Percentiles rank a stretch among this genome's conserved stretches.
These are phyloP conservation scores for Dusona sp. DNA, from an alignment of 2,888 invertebrate genomes.

Conservation along the genomic window DNA sequence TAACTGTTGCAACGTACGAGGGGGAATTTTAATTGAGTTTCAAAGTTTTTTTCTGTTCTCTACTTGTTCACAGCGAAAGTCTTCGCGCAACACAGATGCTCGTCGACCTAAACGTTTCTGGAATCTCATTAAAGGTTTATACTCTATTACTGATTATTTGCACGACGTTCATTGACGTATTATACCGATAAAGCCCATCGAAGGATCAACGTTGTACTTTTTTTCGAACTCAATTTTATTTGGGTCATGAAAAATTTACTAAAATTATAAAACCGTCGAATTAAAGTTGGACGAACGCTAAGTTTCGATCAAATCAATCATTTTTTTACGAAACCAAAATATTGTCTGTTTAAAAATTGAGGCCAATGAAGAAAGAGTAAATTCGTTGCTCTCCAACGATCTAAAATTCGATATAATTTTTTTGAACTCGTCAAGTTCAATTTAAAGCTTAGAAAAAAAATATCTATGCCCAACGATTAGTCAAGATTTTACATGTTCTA, in stretches of 20 bases:
- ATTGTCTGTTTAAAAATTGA: too few species aligned
- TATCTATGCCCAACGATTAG: background rate
- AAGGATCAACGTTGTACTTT: background rate
- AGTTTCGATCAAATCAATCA: background rate
- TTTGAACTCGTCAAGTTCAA: background rate
- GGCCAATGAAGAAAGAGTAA: background rate
- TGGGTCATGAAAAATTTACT: background rate
- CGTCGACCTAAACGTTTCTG: conserved; percentile 42
- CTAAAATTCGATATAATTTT: background rate
- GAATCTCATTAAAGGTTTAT: conserved; percentile 29
- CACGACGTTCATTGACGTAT: background rate
- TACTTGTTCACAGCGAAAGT: conserved; percentile 44
- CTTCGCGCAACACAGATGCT: conserved; percentile 36
- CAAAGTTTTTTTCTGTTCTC: conserved; percentile 26
- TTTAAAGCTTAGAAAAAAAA: background rate
- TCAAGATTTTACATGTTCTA: background rate
- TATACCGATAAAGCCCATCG: background rate
- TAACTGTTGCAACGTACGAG: background rate
- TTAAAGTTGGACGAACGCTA: background rate
- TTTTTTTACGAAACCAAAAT: background rate
- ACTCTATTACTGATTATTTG: background rate
- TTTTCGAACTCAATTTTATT: background rate
- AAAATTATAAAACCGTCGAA: background rate
- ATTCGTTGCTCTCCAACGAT: background rate
- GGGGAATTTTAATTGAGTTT: conserved; percentile 10